Conservation (phyloP, 2,797 vertebrate species). For the Tauraco hartlaubi region DNA sequence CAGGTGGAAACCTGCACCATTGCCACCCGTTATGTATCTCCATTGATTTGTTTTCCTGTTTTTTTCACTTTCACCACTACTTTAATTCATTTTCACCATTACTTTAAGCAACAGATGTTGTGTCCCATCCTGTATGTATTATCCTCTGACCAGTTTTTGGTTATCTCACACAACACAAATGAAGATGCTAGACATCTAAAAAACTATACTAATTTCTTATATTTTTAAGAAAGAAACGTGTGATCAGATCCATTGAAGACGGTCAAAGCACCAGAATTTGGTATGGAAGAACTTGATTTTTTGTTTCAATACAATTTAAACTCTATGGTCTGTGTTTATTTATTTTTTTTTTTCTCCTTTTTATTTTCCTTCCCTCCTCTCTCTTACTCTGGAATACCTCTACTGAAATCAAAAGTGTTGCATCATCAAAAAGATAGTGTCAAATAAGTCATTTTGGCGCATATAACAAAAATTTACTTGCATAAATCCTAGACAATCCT, state of each 20-base stretch:
- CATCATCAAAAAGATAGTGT: background rate
- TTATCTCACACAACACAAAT: rapidly evolving
- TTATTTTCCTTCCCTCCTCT: no score
- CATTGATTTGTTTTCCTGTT: rapidly evolving
- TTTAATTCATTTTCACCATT: background rate
- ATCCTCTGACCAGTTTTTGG: background rate
- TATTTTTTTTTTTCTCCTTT: background rate
- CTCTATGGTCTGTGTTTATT: background rate
- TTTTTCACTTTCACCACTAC: background rate
- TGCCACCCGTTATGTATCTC: rapidly evolving
- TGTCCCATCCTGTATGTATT: background rate
- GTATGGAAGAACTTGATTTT: rapidly evolving
- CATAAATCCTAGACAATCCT: background rate
- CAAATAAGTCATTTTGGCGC: background rate
- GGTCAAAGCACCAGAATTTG: background rate
- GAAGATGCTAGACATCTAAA: background rate
- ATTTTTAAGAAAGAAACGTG: background rate
- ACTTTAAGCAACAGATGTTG: background rate
- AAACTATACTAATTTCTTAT: background rate
- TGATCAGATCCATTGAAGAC: background rate
- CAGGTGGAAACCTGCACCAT: background rate
- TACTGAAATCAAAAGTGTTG: background rate
- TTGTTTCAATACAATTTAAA: background rate
- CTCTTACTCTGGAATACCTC: background rate
- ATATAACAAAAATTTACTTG: background rate